Conservation (phyloP, 2,888 invertebrate species). For the Oxystoma pomonae region DNA sequence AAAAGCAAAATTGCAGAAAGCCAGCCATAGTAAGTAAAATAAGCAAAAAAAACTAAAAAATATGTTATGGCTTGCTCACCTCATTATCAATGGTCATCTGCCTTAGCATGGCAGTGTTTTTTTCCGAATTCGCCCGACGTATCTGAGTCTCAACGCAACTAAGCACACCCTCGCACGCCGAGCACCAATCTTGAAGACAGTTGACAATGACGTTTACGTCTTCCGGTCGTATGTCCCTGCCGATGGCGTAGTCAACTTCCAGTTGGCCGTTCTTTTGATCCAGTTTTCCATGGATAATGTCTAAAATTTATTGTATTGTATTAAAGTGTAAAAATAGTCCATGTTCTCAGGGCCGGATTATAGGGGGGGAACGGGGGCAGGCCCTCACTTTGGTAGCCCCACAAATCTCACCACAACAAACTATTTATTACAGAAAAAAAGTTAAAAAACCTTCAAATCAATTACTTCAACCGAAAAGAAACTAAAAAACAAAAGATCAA, state of each 20-base stretch:
- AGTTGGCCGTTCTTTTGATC: constrained; percentile 92
- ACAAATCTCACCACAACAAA: no score
- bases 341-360: no score
- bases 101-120: constrained; percentile 73
- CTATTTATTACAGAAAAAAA: no score
- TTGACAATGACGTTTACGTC: constrained; percentile 78
- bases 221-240: constrained; percentile 83
- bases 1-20: no score
- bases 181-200: constrained; percentile 85
- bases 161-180: constrained; percentile 83
- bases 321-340: no score
- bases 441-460: no score
- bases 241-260: constrained; percentile 92
- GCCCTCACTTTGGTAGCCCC: no score
- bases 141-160: constrained; percentile 89
- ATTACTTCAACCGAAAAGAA: no score
- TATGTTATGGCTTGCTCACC: constrained; percentile 49
- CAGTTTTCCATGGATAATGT: constrained; percentile 92
- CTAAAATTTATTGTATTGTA: constrained; percentile 50
- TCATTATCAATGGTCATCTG: constrained; percentile 82
- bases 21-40: no score
- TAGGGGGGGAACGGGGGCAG: no score
- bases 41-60: no score
- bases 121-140: constrained; percentile 78
- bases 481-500: no score